Evolutionary conservation across 1,140 invertebrate species (phyloP).

Genomic region (Pentalonia nigronervosa): DNA sequence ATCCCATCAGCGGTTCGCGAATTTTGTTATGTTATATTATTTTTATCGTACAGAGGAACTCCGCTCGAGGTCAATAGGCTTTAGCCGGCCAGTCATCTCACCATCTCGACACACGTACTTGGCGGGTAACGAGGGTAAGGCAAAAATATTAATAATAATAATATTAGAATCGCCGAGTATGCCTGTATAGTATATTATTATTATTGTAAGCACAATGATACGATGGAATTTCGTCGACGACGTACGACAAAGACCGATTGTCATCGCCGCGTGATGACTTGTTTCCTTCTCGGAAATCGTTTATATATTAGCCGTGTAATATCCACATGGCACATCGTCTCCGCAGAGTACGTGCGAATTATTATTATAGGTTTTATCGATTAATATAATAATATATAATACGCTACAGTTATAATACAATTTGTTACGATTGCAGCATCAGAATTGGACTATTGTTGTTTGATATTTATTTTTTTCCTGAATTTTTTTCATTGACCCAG

Average conservation of each 20-base stretch:
- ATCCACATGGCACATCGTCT: not conserved
- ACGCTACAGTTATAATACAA: not conserved
- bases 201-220: constrained; percentile 3
- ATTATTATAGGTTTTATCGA: not conserved
- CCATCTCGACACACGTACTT: no score
- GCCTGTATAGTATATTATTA: not conserved
- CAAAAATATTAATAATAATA: not conserved
- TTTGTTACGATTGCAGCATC: not conserved
- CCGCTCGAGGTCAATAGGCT: not conserved
- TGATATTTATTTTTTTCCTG: not conserved
- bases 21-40: not conserved
- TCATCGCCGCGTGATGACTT: not conserved
- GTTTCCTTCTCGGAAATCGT: not conserved
- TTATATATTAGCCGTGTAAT: not conserved
- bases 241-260: not conserved
- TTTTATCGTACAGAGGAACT: not conserved
- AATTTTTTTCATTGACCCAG: not conserved
- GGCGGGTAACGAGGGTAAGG: not conserved
- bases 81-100: not conserved
- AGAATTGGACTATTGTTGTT: not conserved
- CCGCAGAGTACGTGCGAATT: not conserved
- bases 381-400: not conserved
- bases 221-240: not conserved
- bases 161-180: not conserved
- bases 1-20: not conserved